A percentile compares a stretch with the other conserved stretches of the same genome.
phyloP scores from a whole-genome alignment of 2,797 vertebrate species.

The Enteromius thamalakanensis region DNA sequence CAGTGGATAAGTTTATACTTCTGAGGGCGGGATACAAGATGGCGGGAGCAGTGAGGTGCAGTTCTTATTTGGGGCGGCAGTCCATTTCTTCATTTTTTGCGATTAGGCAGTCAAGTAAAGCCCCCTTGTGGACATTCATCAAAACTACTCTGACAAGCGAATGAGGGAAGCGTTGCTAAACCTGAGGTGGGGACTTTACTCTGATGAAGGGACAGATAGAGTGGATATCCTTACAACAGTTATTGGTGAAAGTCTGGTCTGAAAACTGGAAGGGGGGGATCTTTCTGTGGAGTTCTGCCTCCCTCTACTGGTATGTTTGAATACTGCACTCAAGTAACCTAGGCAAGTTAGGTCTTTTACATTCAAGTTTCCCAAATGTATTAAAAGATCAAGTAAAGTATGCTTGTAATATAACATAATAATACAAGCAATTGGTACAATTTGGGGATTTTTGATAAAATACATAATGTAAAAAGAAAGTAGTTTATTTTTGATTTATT shows the following conservation, averaged over 20 bases:
- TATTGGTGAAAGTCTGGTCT: constrained; percentile 7
- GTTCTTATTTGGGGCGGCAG: constrained; percentile 38
- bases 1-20: constrained; percentile 43
- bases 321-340: background rate
- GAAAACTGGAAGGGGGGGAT: constrained; percentile 11
- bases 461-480: background rate
- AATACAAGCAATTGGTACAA: background rate
- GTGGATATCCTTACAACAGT: constrained; percentile 36
- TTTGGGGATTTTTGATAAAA: constrained; percentile 16
- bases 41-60: constrained; percentile 68
- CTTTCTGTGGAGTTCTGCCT: constrained; percentile 61
- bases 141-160: constrained; percentile 48
- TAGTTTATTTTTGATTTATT: background rate
- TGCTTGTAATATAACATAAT: background rate
- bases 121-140: constrained; percentile 71
- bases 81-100: constrained; percentile 1
- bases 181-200: constrained; percentile 38
- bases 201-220: constrained; percentile 25
- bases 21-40: constrained; percentile 74
- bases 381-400: background rate
- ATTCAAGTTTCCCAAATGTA: background rate
- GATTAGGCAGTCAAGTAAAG: constrained; percentile 68
- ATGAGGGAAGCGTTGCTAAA: constrained; percentile 25
- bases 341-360: background rate
- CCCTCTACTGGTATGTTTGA: constrained; percentile 67